Evolutionary conservation across 2,797 vertebrate species (phyloP).

Genomic region (Tadarida brasiliensis): DNA sequence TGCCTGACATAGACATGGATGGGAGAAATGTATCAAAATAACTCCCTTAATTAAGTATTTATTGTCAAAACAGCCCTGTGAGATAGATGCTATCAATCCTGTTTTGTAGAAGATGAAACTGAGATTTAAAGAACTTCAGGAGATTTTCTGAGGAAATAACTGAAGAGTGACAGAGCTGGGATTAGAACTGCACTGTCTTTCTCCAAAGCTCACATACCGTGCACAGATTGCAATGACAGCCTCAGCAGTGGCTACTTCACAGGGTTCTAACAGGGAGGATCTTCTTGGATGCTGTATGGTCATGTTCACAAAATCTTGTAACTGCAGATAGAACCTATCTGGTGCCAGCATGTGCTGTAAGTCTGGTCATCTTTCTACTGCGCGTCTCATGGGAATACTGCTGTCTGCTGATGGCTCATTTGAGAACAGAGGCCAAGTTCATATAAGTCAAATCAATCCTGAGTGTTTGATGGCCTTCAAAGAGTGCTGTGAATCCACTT

Average conservation of each 20-base stretch:
- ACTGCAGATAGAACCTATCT: neutral
- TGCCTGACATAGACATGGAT: neutral
- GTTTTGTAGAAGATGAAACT: constrained; percentile 31
- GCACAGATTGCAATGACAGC: constrained; percentile 34
- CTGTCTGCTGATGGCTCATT: neutral
- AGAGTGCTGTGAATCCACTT: constrained; percentile 30
- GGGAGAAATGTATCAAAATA: neutral
- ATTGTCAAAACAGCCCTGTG: neutral
- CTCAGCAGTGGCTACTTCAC: neutral
- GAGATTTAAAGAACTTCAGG: neutral
- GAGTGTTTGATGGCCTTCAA: constrained; percentile 31
- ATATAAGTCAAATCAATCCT: constrained; percentile 37
- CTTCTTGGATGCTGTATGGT: neutral
- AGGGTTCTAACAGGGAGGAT: neutral
- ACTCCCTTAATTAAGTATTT: neutral
- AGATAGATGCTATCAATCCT: neutral
- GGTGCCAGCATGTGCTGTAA: neutral
- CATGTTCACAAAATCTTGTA: constrained; percentile 20
- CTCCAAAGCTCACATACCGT: neutral
- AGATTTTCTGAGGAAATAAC: neutral
- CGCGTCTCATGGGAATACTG: neutral
- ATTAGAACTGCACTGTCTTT: neutral
- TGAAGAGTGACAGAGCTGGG: neutral
- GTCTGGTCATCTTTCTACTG: neutral
- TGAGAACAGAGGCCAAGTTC: neutral